Evolutionary conservation across 2,797 vertebrate species (phyloP).

Genomic region (Chrosomus eos): DNA sequence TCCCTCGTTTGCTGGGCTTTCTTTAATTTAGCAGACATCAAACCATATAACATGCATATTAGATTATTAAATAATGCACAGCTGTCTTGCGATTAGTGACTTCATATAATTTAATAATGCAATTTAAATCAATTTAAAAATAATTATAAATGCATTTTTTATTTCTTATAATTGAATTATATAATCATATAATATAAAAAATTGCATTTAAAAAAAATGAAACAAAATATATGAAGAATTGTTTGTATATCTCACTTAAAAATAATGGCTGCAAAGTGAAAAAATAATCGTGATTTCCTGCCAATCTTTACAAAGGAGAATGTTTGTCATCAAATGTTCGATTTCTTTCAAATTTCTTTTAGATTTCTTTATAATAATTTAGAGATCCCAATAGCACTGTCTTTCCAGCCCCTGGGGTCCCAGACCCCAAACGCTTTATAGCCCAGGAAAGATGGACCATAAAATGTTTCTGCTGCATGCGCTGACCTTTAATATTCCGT

Average conservation of each 20-base stretch:
- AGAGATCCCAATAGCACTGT: not conserved
- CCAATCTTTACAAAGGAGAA: not conserved
- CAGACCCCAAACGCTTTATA: not conserved
- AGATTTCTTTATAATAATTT: not conserved
- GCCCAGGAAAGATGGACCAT: not conserved
- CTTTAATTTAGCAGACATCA: slow-evolving; percentile 28
- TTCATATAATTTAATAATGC: not conserved
- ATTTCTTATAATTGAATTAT: not conserved
- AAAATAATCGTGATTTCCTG: not conserved
- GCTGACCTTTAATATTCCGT: not conserved
- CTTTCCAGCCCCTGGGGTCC: not conserved
- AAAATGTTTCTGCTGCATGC: not conserved
- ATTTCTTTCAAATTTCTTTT: not conserved
- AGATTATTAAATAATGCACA: not conserved
- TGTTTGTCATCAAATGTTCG: not conserved
- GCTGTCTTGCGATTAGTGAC: not conserved
- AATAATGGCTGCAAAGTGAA: not conserved
- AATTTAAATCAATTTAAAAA: not conserved
- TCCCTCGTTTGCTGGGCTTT: slow-evolving; percentile 20
- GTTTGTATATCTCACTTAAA: not conserved
- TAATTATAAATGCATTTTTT: too few species aligned
- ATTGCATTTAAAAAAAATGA: too few species aligned
- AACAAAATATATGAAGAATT: not conserved
- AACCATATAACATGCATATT: not conserved
- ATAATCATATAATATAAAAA: not conserved